These are phyloP conservation scores for Aplysia californica DNA, from an alignment of 1,140 invertebrate species.

Conservation along the genomic window DNA sequence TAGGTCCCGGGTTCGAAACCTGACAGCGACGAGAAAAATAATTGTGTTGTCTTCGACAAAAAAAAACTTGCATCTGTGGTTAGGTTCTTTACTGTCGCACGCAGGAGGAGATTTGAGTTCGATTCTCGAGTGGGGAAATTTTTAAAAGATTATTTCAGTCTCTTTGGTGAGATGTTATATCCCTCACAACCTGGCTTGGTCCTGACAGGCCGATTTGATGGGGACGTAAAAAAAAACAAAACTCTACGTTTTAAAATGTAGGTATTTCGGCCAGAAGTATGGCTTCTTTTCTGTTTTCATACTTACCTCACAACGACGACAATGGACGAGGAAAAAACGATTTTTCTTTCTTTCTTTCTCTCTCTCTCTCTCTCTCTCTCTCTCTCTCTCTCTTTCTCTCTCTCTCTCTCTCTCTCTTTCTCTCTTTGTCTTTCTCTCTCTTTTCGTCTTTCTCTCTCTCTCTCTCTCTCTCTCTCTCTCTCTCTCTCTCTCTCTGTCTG, in stretches of 20 bases:
- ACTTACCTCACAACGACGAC: neutral
- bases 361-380: neutral
- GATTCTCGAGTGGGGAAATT: too few species aligned
- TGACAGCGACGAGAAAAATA: too few species aligned
- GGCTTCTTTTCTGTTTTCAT: neutral
- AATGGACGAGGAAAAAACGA: too few species aligned
- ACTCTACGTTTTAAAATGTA: neutral
- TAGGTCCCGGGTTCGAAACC: too few species aligned
- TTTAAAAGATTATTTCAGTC: too few species aligned
- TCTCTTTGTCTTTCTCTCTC: neutral
- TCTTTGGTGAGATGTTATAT: too few species aligned
- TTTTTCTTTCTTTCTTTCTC: neutral
- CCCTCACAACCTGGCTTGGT: neutral
- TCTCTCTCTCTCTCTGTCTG: neutral
- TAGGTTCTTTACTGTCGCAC: too few species aligned
- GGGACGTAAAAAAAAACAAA: neutral
- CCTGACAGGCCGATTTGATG: neutral
- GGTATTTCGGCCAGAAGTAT: constrained; percentile 3
- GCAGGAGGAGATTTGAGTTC: too few species aligned
- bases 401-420: neutral
- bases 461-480: neutral
- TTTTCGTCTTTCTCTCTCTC: neutral
- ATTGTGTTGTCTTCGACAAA: too few species aligned
- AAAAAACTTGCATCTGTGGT: too few species aligned
- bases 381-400: neutral